phyloP scores from a whole-genome alignment of 2,113 vertebrate genomes.

The Eptesicus fuscus region DNA sequence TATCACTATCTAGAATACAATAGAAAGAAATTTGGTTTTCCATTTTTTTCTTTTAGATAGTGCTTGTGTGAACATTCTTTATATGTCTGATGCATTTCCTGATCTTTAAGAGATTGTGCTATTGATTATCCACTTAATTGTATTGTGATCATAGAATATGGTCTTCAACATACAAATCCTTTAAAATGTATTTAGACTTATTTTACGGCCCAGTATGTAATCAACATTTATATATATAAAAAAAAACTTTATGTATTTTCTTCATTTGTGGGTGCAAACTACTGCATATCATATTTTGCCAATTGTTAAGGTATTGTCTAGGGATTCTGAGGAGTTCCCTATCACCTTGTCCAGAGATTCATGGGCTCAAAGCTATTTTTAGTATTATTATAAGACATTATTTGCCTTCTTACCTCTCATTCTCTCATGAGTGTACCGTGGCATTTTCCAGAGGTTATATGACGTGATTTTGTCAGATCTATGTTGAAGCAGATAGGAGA shows the following conservation, averaged over 20 bases:
- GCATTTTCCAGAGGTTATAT: neutral
- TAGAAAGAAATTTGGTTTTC: neutral
- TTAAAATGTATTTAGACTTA: neutral
- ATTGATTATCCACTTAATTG: neutral
- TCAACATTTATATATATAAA: neutral
- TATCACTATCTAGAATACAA: neutral
- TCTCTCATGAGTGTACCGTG: neutral
- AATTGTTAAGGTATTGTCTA: neutral
- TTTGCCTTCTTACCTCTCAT: neutral
- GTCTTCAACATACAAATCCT: neutral
- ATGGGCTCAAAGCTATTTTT: neutral
- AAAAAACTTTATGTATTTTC: neutral
- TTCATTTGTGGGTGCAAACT: neutral
- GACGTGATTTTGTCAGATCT: neutral
- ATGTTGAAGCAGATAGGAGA: neutral
- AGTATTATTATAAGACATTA: neutral
- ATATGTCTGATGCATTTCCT: neutral
- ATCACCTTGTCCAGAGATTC: neutral
- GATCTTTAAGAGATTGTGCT: neutral
- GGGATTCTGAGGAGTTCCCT: neutral
- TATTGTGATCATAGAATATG: neutral
- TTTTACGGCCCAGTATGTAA: neutral
- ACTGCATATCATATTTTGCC: neutral
- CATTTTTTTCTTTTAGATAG: neutral
- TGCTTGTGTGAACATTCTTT: neutral